A percentile compares a stretch with the other conserved stretches of the same genome.
Conservation (phyloP, 2,113 vertebrate genomes). For the Tauraco erythrolophus region DNA sequence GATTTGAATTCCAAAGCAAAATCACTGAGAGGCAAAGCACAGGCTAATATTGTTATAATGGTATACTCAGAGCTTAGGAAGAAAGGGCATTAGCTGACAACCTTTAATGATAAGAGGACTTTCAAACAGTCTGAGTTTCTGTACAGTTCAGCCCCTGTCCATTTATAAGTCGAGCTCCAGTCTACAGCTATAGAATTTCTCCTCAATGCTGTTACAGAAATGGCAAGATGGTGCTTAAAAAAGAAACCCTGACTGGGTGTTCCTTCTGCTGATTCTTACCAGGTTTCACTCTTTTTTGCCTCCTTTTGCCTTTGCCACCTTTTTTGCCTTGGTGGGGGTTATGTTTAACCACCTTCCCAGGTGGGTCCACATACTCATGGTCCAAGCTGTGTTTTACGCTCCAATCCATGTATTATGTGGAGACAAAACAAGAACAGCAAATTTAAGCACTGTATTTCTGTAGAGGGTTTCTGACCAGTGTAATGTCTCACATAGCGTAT, state of each 20-base stretch:
- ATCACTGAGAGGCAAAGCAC: background rate
- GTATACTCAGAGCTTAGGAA: background rate
- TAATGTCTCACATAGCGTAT: background rate
- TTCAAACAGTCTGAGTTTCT: background rate
- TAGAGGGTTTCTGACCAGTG: background rate
- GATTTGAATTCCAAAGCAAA: conserved; percentile 72
- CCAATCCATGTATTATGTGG: background rate
- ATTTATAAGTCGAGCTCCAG: background rate
- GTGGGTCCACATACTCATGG: background rate
- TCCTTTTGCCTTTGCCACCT: no score
- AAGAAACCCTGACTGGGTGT: background rate
- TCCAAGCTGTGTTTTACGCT: background rate
- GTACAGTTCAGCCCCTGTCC: background rate
- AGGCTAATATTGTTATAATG: conserved; percentile 47
- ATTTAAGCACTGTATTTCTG: background rate
- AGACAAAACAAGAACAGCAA: background rate
- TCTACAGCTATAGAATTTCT: background rate
- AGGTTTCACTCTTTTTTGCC: background rate
- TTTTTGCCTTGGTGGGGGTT: background rate
- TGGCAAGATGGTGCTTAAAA: background rate
- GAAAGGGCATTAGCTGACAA: background rate
- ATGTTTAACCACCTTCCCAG: background rate
- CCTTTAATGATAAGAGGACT: background rate
- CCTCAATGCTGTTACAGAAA: background rate
- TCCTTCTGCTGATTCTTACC: background rate